These are phyloP conservation scores for Anarrhichthys ocellatus DNA, from an alignment of 2,113 vertebrate species.

Conservation along the genomic window DNA sequence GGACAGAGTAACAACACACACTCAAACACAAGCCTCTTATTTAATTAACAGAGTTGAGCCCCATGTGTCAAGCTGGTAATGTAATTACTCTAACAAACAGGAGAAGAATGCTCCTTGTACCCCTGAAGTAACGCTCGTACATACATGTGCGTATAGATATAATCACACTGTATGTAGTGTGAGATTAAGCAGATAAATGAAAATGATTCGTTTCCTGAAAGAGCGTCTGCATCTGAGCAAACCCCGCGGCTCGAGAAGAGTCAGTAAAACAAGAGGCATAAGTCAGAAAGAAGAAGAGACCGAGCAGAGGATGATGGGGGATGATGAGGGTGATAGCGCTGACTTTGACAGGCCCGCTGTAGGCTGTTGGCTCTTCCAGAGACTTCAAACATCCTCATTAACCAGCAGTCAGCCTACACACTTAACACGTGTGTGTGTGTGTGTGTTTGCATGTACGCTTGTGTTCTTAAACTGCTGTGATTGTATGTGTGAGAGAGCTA, in stretches of 20 bases:
- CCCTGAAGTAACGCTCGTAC: conserved; percentile 31
- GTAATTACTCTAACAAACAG: conserved; percentile 58
- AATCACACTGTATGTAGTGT: conserved; percentile 47
- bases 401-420: conserved; percentile 74
- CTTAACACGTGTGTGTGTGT: conserved; percentile 61
- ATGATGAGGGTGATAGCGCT: conserved; percentile 52
- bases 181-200: conserved; percentile 72
- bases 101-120: conserved; percentile 29
- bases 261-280: conserved; percentile 45
- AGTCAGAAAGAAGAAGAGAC: conserved; percentile 24
- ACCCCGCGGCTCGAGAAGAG: conserved; percentile 47
- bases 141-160: conserved; percentile 10
- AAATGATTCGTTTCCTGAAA: conserved; percentile 72
- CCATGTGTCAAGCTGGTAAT: conserved; percentile 48
- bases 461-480: conserved; percentile 66
- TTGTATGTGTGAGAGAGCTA: conserved; percentile 41
- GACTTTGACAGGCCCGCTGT: conserved; percentile 72
- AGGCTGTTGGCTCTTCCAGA: conserved; percentile 70
- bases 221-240: conserved; percentile 58
- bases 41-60: conserved; percentile 69
- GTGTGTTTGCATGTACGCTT: conserved; percentile 56
- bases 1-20: conserved; percentile 53
- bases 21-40: conserved; percentile 57
- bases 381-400: conserved; percentile 77
- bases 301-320: conserved; percentile 55